Conservation (phyloP, 2,888 invertebrate genomes). For the Sminthurides aquaticus region DNA sequence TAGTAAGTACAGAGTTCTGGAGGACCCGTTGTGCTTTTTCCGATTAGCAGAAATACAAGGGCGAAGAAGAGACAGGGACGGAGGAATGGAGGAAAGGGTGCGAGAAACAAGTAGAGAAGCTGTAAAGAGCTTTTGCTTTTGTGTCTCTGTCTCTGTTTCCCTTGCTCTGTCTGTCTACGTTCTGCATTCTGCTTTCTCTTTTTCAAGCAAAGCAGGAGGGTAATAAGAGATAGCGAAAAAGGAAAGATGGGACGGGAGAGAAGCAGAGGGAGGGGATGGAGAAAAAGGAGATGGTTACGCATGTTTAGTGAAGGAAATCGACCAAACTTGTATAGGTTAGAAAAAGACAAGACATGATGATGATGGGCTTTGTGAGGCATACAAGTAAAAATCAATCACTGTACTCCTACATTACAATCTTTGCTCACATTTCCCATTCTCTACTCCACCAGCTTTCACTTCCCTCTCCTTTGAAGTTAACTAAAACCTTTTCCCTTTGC, state of each 20-base stretch:
- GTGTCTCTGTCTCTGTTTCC: too few species aligned
- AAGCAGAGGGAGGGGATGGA: too few species aligned
- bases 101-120: too few species aligned
- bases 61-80: too few species aligned
- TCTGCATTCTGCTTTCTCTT: too few species aligned
- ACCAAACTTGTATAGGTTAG: constrained; percentile 13
- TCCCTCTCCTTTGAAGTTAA: background rate
- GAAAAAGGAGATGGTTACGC: constrained; percentile 14
- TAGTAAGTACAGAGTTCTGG: background rate
- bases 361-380: background rate
- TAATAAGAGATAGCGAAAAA: too few species aligned
- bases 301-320: constrained; percentile 18
- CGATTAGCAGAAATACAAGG: constrained; percentile 7
- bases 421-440: background rate
- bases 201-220: too few species aligned
- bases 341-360: constrained; percentile 6
- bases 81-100: too few species aligned
- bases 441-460: background rate
- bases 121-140: too few species aligned
- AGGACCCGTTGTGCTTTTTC: constrained; percentile 5
- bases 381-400: constrained; percentile 19
- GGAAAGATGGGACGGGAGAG: too few species aligned
- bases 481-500: background rate
- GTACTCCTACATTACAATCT: background rate
- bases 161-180: too few species aligned